Conservation (phyloP, 2,888 invertebrate genomes). For the Cantharis nigra region DNA sequence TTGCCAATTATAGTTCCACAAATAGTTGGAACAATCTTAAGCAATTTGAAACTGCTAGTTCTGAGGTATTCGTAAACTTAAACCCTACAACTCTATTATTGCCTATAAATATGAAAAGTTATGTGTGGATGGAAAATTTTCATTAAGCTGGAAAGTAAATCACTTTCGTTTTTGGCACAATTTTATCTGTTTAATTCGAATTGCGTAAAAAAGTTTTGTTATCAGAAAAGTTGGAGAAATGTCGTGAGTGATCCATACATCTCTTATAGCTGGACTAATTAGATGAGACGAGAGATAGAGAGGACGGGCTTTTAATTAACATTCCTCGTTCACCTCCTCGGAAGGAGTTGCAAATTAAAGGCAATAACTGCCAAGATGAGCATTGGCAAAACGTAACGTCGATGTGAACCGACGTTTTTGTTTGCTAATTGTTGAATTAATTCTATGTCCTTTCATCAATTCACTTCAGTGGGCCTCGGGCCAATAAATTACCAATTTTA, state of each 20-base stretch:
- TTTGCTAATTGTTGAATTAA: slow-evolving; percentile 57
- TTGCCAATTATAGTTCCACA: slow-evolving; percentile 45
- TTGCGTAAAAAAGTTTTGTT: slow-evolving; percentile 3
- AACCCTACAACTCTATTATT: slow-evolving; percentile 40
- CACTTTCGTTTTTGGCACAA: not conserved
- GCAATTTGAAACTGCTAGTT: slow-evolving; percentile 47
- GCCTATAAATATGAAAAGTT: slow-evolving; percentile 34
- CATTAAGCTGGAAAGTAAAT: not conserved
- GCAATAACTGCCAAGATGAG: slow-evolving; percentile 56
- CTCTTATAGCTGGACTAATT: slow-evolving; percentile 42
- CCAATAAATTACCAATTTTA: slow-evolving; percentile 41
- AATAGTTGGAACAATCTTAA: slow-evolving; percentile 53
- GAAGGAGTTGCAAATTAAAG: slow-evolving; percentile 57
- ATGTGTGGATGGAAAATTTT: not conserved
- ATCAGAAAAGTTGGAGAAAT: slow-evolving; percentile 21
- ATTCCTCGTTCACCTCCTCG: slow-evolving; percentile 55
- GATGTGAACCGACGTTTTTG: slow-evolving; percentile 52
- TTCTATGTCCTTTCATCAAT: slow-evolving; percentile 51
- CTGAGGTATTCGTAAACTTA: slow-evolving; percentile 27
- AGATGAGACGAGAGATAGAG: slow-evolving; percentile 46
- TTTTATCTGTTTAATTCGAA: not conserved
- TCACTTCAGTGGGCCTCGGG: slow-evolving; percentile 38
- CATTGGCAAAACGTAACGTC: slow-evolving; percentile 49
- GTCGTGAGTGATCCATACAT: slow-evolving; percentile 41
- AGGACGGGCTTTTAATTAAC: slow-evolving; percentile 56